phyloP scores from a whole-genome alignment of 2,797 vertebrate genomes.

The Diplodus puntazzo region DNA sequence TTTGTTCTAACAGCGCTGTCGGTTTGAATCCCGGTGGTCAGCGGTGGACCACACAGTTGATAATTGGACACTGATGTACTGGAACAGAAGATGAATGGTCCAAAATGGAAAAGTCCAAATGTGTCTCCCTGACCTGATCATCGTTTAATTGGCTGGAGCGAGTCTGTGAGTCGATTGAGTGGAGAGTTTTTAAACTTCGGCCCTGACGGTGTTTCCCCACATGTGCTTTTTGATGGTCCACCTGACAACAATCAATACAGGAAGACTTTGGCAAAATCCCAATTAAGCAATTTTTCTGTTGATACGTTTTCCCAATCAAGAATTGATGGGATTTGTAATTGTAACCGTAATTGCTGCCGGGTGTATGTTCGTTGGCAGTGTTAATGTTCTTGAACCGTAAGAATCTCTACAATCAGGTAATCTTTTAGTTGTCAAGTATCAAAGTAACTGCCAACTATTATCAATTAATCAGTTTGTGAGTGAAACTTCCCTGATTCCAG shows the following conservation, averaged over 20 bases:
- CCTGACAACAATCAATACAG: not conserved
- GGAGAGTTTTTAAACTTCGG: not conserved
- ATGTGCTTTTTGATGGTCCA: not conserved
- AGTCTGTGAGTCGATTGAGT: not conserved
- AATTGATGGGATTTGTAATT: no score
- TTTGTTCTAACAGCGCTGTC: not conserved
- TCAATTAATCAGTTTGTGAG: no score
- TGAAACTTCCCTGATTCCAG: no score
- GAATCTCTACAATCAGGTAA: no score
- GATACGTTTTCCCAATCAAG: no score
- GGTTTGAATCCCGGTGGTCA: not conserved
- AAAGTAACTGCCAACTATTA: no score
- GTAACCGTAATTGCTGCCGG: no score
- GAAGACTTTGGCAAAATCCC: not conserved
- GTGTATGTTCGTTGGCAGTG: no score
- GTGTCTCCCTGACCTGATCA: not conserved
- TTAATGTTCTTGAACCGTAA: no score
- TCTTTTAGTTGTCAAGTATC: no score
- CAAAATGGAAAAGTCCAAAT: not conserved
- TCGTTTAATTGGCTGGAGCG: not conserved
- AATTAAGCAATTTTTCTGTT: no score
- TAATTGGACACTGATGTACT: slow-evolving; percentile 11
- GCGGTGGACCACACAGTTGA: not conserved
- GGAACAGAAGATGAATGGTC: not conserved
- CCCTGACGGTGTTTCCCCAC: not conserved